Evolutionary conservation across 2,113 vertebrate genomes (phyloP).

Genomic region (Grammomys surdaster): DNA sequence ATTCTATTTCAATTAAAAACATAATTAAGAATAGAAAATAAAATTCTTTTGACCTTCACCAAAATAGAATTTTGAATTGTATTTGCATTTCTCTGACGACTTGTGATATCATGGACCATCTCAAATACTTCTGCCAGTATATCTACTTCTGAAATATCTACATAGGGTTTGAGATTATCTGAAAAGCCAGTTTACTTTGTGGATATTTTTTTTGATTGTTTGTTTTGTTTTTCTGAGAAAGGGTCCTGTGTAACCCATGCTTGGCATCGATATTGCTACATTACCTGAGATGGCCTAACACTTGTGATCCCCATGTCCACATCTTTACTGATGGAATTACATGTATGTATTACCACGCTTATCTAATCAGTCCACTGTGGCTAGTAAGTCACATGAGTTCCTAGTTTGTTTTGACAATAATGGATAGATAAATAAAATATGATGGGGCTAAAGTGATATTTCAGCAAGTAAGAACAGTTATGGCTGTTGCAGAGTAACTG

Average conservation of each 20-base stretch:
- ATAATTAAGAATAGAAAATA: background rate
- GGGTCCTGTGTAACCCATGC: background rate
- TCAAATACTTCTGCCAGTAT: background rate
- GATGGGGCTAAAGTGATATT: background rate
- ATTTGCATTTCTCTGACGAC: background rate
- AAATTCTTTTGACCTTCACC: background rate
- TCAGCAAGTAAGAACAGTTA: background rate
- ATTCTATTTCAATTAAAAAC: background rate
- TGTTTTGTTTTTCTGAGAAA: background rate
- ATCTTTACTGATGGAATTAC: background rate
- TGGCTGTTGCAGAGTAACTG: background rate
- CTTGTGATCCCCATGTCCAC: background rate
- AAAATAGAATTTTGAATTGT: background rate
- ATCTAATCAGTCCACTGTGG: background rate
- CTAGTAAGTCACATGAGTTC: background rate
- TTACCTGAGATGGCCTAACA: background rate
- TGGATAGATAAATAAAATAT: background rate
- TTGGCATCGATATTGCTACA: background rate
- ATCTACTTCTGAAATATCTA: background rate
- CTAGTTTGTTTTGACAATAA: background rate
- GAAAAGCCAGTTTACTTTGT: background rate
- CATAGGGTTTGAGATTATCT: background rate
- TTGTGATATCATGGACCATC: background rate
- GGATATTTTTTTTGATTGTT: background rate
- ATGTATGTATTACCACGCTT: too few species aligned